Conservation (phyloP, 2,888 invertebrate species). For the Hydropsyche betteni region DNA sequence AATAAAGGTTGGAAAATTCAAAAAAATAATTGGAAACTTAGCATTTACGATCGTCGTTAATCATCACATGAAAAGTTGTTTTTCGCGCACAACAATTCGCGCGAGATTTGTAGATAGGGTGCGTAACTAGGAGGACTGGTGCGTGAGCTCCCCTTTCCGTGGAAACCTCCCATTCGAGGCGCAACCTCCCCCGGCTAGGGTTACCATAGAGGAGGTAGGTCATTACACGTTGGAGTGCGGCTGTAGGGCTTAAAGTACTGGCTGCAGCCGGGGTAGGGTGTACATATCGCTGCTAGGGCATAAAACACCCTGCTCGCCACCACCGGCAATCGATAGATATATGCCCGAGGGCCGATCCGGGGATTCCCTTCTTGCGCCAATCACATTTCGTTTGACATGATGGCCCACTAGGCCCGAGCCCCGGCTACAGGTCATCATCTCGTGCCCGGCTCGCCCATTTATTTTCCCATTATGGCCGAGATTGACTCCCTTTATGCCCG, state of each 20-base stretch:
- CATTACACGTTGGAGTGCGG: conserved; percentile 42
- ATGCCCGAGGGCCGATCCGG: background rate
- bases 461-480: conserved; percentile 29
- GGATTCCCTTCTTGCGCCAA: background rate
- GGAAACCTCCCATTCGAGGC: too few species aligned
- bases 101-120: conserved; percentile 39
- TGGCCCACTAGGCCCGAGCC: conserved; percentile 17
- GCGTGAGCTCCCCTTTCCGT: conserved; percentile 21
- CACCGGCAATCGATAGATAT: conserved; percentile 19
- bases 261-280: conserved; percentile 24
- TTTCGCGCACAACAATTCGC: conserved; percentile 4
- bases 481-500: background rate
- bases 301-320: conserved; percentile 4
- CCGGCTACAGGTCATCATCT: conserved; percentile 19
- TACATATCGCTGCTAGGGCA: conserved; percentile 30
- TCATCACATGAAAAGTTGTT: conserved; percentile 1
- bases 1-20: too few species aligned
- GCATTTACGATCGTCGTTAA: background rate
- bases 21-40: too few species aligned
- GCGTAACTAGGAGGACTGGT: conserved; percentile 39
- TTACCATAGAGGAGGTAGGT: conserved; percentile 36
- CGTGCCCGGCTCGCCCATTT: conserved; percentile 19
- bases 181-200: conserved; percentile 18
- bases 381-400: conserved; percentile 32
- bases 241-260: conserved; percentile 36